phyloP scores from a whole-genome alignment of 2,888 invertebrate genomes.

The Dryococelus australis region DNA sequence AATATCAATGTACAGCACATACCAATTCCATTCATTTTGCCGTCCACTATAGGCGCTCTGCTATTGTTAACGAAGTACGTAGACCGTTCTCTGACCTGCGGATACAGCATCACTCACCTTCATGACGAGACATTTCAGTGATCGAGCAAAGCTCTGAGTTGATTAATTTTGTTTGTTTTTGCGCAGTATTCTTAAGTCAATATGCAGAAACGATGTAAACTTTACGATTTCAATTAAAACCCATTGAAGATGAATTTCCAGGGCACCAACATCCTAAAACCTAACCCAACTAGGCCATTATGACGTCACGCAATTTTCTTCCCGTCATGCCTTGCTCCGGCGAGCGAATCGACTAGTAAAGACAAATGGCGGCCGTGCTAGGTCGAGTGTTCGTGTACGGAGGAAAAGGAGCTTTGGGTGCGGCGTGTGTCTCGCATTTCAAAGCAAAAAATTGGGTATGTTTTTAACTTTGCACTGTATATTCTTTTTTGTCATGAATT shows the following conservation, averaged over 20 bases:
- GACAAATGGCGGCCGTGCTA: constrained; percentile 42
- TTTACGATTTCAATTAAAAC: constrained; percentile 56
- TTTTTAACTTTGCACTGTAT: constrained; percentile 43
- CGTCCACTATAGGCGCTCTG: neutral
- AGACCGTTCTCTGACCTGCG: constrained; percentile 46
- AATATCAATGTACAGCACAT: neutral
- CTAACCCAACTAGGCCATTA: constrained; percentile 75
- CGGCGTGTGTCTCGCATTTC: constrained; percentile 86
- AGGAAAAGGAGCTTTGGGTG: constrained; percentile 94
- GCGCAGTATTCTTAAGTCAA: neutral
- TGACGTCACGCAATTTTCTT: constrained; percentile 61
- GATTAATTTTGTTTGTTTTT: neutral
- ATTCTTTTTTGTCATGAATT: constrained; percentile 57
- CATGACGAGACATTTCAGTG: constrained; percentile 89
- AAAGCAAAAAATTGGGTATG: constrained; percentile 88
- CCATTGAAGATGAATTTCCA: constrained; percentile 66
- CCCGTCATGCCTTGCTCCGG: constrained; percentile 42
- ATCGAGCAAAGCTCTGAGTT: constrained; percentile 44
- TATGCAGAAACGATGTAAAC: constrained; percentile 36
- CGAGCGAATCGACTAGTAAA: constrained; percentile 36
- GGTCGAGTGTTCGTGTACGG: constrained; percentile 91
- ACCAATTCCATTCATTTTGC: neutral
- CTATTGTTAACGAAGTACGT: constrained; percentile 38
- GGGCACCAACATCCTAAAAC: constrained; percentile 73
- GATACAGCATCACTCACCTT: constrained; percentile 76